Evolutionary conservation across 2,888 invertebrate species (phyloP).

Genomic region (Aleiodes leptofemur): DNA sequence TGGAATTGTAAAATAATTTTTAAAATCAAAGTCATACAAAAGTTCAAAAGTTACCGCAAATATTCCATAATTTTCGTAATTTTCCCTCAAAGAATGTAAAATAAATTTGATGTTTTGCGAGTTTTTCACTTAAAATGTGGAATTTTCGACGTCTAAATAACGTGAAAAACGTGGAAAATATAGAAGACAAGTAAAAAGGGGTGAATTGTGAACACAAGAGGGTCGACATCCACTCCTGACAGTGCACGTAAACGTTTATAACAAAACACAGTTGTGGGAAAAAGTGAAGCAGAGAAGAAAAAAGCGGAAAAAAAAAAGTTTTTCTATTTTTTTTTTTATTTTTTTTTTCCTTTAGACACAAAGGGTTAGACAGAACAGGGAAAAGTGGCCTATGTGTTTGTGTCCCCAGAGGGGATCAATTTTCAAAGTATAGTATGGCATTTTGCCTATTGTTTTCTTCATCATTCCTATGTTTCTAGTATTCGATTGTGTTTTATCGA

Average conservation of each 20-base stretch:
- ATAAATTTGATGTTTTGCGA: no score
- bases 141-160: no score
- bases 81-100: not conserved
- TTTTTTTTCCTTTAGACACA: slow-evolving; percentile 33
- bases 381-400: no score
- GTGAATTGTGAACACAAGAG: not conserved
- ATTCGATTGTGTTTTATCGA: not conserved
- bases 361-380: slow-evolving; percentile 24
- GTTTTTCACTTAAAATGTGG: no score
- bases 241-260: slow-evolving; percentile 5
- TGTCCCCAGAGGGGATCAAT: slow-evolving; percentile 24
- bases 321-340: not conserved
- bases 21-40: not conserved
- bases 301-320: slow-evolving; percentile 6
- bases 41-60: not conserved
- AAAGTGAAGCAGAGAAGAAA: slow-evolving; percentile 4
- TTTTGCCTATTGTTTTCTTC: slow-evolving; percentile 27
- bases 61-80: slow-evolving; percentile 4
- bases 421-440: slow-evolving; percentile 9
- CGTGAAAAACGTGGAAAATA: not conserved
- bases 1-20: not conserved
- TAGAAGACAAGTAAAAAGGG: slow-evolving; percentile 16
- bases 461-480: slow-evolving; percentile 18
- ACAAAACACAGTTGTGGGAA: not conserved
- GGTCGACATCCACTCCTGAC: slow-evolving; percentile 22